Evolutionary conservation across 2,888 invertebrate species (phyloP).

Genomic region (Miltochrista miniata): DNA sequence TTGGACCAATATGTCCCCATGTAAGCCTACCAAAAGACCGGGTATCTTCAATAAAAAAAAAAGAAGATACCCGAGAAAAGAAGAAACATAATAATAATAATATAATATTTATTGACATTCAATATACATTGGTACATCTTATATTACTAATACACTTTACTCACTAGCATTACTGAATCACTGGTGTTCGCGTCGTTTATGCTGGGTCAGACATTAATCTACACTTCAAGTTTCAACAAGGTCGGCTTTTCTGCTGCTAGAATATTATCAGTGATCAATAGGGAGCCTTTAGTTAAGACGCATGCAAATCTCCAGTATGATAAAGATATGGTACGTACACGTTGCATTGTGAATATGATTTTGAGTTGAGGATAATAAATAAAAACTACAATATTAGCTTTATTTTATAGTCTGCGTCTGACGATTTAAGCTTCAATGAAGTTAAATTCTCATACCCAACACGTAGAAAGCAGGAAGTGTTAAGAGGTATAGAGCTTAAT

Average conservation of each 20-base stretch:
- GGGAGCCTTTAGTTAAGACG: constrained; percentile 57
- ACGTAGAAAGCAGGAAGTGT: constrained; percentile 86
- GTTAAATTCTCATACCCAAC: constrained; percentile 92
- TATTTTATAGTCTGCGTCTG: constrained; percentile 78
- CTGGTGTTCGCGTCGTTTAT: constrained; percentile 90
- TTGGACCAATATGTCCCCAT: too few relatives aligned
- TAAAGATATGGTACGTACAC: constrained; percentile 59
- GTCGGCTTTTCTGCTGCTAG: constrained; percentile 80
- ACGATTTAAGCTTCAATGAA: constrained; percentile 86
- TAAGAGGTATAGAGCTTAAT: constrained; percentile 87
- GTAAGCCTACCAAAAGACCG: too few relatives aligned
- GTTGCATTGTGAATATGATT: background rate
- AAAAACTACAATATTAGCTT: too few relatives aligned
- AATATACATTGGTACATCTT: too few relatives aligned
- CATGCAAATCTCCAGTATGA: constrained; percentile 53
- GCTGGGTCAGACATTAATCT: constrained; percentile 89
- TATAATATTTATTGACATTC: too few relatives aligned
- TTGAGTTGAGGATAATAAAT: too few relatives aligned
- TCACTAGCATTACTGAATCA: constrained; percentile 76
- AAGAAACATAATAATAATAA: too few relatives aligned
- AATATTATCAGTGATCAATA: constrained; percentile 56
- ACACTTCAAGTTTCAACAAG: constrained; percentile 88
- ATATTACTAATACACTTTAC: too few relatives aligned
- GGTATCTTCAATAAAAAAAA: too few relatives aligned
- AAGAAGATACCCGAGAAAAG: too few relatives aligned